Conservation (phyloP, 2,113 vertebrate genomes). For the Notarius lentiginosus region DNA sequence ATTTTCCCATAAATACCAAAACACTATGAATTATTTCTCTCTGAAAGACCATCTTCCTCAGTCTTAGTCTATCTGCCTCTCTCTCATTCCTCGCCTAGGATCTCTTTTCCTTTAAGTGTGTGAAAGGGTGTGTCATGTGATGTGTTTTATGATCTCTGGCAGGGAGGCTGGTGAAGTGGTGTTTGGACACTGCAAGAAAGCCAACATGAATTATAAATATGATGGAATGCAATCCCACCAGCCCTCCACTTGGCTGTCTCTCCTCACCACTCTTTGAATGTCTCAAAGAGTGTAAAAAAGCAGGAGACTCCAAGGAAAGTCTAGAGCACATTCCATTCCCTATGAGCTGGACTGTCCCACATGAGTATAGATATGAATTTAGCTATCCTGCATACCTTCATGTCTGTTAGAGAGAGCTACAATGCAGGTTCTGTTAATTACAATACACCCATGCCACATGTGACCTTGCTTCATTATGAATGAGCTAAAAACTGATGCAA, state of each 20-base stretch:
- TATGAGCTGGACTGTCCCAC: slow-evolving; percentile 41
- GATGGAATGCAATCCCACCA: slow-evolving; percentile 59
- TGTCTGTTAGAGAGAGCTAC: slow-evolving; percentile 21
- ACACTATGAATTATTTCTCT: slow-evolving; percentile 60
- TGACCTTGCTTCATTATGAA: not conserved
- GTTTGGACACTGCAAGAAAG: slow-evolving; percentile 57
- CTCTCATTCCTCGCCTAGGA: slow-evolving; percentile 50
- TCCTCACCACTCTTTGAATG: slow-evolving; percentile 44
- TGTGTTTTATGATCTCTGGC: slow-evolving; percentile 67
- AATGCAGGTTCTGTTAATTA: not conserved
- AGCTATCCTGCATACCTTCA: slow-evolving; percentile 37
- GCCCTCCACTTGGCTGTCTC: slow-evolving; percentile 41
- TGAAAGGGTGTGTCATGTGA: slow-evolving; percentile 54
- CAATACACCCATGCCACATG: not conserved
- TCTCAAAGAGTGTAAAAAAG: slow-evolving; percentile 45
- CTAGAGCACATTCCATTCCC: slow-evolving; percentile 57
- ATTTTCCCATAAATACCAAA: slow-evolving; percentile 45
- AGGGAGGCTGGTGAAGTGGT: slow-evolving; percentile 46
- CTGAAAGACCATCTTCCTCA: slow-evolving; percentile 37
- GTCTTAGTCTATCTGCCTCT: slow-evolving; percentile 42
- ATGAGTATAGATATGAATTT: slow-evolving; percentile 17
- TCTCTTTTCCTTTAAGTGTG: slow-evolving; percentile 48
- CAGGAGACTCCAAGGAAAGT: slow-evolving; percentile 37
- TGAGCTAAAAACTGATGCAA: not conserved
- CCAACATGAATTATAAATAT: slow-evolving; percentile 66